Conservation (phyloP, 2,113 vertebrate genomes). For the Sinocyclocheilus anophthalmus region DNA sequence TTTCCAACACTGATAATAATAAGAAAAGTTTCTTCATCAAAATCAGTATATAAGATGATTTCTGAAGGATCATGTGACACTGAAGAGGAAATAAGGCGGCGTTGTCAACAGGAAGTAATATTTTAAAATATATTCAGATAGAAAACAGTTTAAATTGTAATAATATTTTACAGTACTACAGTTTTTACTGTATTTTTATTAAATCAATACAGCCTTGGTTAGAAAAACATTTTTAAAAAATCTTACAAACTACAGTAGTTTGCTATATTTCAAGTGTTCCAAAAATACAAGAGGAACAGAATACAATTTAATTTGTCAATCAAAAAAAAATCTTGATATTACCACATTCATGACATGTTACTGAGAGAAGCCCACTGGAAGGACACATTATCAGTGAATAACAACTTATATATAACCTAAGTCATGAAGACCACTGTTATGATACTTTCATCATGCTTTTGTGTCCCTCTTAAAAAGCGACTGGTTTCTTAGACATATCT, state of each 20-base stretch:
- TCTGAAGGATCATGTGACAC: not conserved
- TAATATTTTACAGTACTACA: not conserved
- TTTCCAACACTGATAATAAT: not conserved
- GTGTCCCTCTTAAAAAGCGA: not conserved
- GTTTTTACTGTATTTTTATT: not conserved
- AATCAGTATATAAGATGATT: not conserved
- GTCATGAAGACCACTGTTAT: not conserved
- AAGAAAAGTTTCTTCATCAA: not conserved
- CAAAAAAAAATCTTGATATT: not conserved
- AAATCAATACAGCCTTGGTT: no score
- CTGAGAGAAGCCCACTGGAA: not conserved
- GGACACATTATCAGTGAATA: not conserved
- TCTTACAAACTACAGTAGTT: no score
- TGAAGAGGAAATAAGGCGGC: not conserved
- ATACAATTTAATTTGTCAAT: not conserved
- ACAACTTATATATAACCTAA: not conserved
- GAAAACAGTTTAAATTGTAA: no score
- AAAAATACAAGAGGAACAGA: not conserved
- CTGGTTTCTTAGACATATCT: conserved; percentile 22
- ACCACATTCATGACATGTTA: not conserved
- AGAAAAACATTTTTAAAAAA: no score
- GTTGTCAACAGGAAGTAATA: not conserved
- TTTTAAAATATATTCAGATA: no score
- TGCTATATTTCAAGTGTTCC: no score
- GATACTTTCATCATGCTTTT: not conserved